Conservation (phyloP, 1,140 invertebrate species). For the Melitaea cinxia region DNA sequence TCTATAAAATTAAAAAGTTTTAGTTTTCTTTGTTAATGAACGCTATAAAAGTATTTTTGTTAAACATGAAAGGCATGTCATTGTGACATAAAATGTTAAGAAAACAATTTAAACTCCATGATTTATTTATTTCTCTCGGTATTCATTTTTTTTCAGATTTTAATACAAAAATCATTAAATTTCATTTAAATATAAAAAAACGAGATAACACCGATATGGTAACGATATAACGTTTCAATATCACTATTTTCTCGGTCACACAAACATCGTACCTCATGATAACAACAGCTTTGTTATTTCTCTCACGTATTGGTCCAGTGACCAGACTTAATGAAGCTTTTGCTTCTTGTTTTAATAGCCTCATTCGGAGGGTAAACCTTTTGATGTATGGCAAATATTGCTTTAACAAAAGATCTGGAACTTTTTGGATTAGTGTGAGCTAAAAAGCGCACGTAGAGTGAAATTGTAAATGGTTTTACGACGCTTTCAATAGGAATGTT, state of each 20-base stretch:
- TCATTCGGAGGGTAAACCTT: constrained; percentile 5
- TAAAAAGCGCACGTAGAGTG: background rate
- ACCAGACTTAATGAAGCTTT: constrained; percentile 28
- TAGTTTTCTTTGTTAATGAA: too few relatives aligned
- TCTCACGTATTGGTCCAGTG: constrained; percentile 21
- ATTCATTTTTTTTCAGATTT: too few relatives aligned
- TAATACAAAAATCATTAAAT: too few relatives aligned
- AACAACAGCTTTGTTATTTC: background rate
- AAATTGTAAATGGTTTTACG: background rate
- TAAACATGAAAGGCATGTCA: too few relatives aligned
- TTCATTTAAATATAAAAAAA: too few relatives aligned
- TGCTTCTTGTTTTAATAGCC: constrained; percentile 27
- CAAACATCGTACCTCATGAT: constrained; percentile 3
- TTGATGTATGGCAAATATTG: constrained; percentile 3
- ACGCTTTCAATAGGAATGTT: background rate
- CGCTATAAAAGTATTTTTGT: too few relatives aligned
- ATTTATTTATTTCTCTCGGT: too few relatives aligned
- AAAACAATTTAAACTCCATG: too few relatives aligned
- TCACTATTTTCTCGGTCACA: too few relatives aligned
- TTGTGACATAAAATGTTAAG: too few relatives aligned
- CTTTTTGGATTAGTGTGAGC: background rate
- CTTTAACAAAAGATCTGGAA: background rate
- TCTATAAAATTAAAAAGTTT: too few relatives aligned
- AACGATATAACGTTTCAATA: too few relatives aligned
- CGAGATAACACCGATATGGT: background rate